phyloP scores from a whole-genome alignment of 2,888 invertebrate genomes.

The Yponomeuta cagnagella region DNA sequence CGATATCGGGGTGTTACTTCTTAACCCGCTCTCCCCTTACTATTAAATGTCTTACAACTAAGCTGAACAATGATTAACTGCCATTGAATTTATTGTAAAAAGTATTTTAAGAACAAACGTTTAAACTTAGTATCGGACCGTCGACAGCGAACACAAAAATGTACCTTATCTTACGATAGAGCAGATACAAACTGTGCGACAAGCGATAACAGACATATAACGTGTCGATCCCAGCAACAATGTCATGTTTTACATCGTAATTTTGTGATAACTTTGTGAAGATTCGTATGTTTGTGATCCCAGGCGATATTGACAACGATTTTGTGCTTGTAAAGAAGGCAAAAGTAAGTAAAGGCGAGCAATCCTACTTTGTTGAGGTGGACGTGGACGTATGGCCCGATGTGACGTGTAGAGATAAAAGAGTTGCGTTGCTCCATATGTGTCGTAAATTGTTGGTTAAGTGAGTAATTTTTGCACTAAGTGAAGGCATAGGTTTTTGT shows the following conservation, averaged over 20 bases:
- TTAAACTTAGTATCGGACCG: neutral
- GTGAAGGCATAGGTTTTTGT: no score
- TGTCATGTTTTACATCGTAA: conserved; percentile 10
- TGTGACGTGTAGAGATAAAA: neutral
- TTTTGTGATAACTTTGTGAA: conserved; percentile 2
- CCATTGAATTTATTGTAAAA: neutral
- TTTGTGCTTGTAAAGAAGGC: neutral
- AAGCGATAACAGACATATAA: neutral
- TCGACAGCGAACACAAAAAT: neutral
- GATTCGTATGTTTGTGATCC: neutral
- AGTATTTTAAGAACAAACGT: neutral
- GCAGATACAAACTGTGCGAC: conserved; percentile 6
- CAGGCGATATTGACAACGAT: neutral
- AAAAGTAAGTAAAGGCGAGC: neutral
- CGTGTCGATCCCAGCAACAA: neutral
- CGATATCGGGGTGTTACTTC: no score
- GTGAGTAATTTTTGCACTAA: no score
- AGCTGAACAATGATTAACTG: no score
- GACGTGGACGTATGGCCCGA: neutral
- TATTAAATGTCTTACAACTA: no score
- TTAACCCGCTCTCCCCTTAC: no score
- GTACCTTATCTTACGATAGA: neutral
- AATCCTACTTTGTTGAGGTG: neutral
- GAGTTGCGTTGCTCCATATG: no score
- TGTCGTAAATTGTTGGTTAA: no score